A percentile compares a stretch with the other conserved stretches of the same genome.
phyloP scores from a whole-genome alignment of 1,140 invertebrate genomes.

The Drosophila kanapiae region DNA sequence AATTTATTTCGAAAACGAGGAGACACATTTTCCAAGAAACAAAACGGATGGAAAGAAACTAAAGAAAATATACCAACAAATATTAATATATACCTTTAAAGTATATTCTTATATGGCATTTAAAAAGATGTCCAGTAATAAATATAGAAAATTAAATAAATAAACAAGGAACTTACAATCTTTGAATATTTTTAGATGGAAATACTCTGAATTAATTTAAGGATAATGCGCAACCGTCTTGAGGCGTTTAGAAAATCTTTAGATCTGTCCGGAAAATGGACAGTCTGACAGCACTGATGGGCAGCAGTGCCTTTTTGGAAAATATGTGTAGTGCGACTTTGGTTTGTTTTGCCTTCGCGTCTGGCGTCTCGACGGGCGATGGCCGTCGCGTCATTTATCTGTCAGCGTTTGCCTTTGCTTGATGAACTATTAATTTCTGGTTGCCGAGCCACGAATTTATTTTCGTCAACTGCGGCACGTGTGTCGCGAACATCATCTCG shows the following conservation, averaged over 20 bases:
- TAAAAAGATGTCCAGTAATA: neutral
- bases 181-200: too few relatives aligned
- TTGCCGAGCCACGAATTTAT: conserved; percentile 57
- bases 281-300: conserved; percentile 6
- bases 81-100: neutral
- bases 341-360: conserved; percentile 40
- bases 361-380: conserved; percentile 54
- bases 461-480: conserved; percentile 76
- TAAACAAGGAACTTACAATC: too few relatives aligned
- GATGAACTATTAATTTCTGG: conserved; percentile 80
- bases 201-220: too few relatives aligned
- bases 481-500: conserved; percentile 54
- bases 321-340: conserved; percentile 39
- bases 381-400: conserved; percentile 70
- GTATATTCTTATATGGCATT: neutral
- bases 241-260: neutral
- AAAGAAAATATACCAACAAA: too few relatives aligned
- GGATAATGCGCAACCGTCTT: too few relatives aligned
- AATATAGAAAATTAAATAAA: neutral
- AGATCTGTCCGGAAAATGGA: neutral
- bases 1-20: neutral
- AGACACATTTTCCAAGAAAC: neutral
- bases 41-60: too few relatives aligned
- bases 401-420: conserved; percentile 59
- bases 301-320: conserved; percentile 48